Evolutionary conservation across 2,797 vertebrate genomes (phyloP), one percentile per base, ranked within the genome.

Genomic region (Allobates femoralis): DNA sequence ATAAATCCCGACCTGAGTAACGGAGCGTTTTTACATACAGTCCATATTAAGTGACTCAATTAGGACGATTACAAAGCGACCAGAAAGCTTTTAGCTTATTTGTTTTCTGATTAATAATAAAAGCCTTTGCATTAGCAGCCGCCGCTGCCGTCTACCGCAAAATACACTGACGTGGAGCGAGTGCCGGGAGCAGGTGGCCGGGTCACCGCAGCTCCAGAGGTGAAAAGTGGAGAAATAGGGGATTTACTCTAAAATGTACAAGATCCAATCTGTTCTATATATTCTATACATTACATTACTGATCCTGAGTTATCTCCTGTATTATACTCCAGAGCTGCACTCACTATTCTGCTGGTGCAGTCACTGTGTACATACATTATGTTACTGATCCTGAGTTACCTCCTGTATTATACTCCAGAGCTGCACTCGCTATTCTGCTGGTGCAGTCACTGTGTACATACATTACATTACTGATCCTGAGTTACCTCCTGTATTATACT

Each of bases 61-160:
- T 88, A 81, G 86, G 58, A 73, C 41, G 75, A 88, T 85, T 88
- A 88, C 86, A 53, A 75, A 64, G 66, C 74, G 66, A 56, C 77
- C 51, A 75, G 37, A 53, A 76, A 84, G 82, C 86, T 88, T 84
- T 85, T 79, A 75, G 37, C 37, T 56, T 79, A 84, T 87, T 84
- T 80, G 82, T 80, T 75, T 84, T 62, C 30, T 87, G 69, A 87
- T 87, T 87, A 83, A 77, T 30, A 84, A 78, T 87, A 87, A 85
- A 84, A 88, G 58, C 55, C 74, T 81, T 76, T 67, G 30, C 67
- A 81, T 88, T 75, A 83, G 74, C 37, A 58, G 67, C 46, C 28
- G 28, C 46, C 50, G 60, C 28, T 34, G 73, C 15, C n/a, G 18
- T 30, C 51, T 80, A 32, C 37, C 1, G 15, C 23, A 28, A 56